Evolutionary conservation across 2,797 vertebrate species (phyloP), one percentile per base, ranked within the genome.

Genomic region (Antrozous pallidus): DNA sequence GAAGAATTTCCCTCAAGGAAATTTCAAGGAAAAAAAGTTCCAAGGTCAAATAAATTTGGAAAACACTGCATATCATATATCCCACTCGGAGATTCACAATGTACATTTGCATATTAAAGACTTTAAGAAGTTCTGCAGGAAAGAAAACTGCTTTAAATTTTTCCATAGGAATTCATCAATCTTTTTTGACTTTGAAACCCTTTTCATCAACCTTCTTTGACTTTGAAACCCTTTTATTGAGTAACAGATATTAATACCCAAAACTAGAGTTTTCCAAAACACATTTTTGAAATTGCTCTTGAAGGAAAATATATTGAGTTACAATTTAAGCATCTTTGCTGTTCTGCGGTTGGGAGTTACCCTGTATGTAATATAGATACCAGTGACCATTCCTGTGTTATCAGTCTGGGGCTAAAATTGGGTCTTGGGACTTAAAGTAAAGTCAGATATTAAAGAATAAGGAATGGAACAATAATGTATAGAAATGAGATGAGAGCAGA

Each of bases 51-150:
- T 81, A 95, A 94, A 51, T 93, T 92, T 95, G 81, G 65, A 61
- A 91, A 93, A 84, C 40, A 47, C 2, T 75, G 36, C 36, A 73
- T 67, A 89, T 87, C 65, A 69, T 83, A 89, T 42, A 91, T 94
- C n/a, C 36, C 75, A 83, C 65, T 95, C 61, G 36, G 80, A 96
- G 89, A 78, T 93, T 93, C 22, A 12, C 88, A 81, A 79, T 75
- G 45, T 88, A n/a, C 24, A 88, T 96, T 96, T 96, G 92, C 90
- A 95, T 96, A 93, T 93, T 90, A 96, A 97, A 96, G 90, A 4
- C 73, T 94, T 94, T 88, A 81, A 95, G 93, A 95, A 87, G 58
- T 96, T 95, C 85, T 82, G 36, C 49, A 93, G 31, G 86, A 95
- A 95, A 91, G 81, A 80, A 93, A 96, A 95, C 54, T 85, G 81